phyloP scores from a whole-genome alignment of 2,113 vertebrate species.

The Rhinoderma darwinii region DNA sequence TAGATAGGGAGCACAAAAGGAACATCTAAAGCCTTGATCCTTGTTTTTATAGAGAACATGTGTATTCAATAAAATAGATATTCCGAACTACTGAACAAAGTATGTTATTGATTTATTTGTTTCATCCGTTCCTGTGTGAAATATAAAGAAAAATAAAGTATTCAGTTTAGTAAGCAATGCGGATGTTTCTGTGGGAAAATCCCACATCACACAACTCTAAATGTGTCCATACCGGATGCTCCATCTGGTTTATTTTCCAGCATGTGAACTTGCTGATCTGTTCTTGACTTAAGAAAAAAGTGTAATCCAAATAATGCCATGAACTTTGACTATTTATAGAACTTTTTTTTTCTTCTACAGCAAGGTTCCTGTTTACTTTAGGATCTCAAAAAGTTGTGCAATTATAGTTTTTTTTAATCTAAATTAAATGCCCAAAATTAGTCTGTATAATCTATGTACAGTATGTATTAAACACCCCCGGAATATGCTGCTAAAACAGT shows the following conservation, averaged over 20 bases:
- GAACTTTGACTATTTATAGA: constrained; percentile 14
- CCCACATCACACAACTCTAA: constrained; percentile 43
- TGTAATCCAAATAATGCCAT: constrained; percentile 21
- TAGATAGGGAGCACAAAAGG: background rate
- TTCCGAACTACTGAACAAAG: background rate
- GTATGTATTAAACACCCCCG: background rate
- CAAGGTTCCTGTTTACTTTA: background rate
- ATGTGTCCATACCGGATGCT: constrained; percentile 39
- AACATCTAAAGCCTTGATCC: background rate
- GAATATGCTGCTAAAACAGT: background rate
- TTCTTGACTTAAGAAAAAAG: constrained; percentile 6
- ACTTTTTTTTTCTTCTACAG: background rate
- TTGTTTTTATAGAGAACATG: background rate
- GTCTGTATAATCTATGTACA: background rate
- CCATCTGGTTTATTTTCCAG: constrained; percentile 51
- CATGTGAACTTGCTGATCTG: constrained; percentile 47
- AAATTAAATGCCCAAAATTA: background rate
- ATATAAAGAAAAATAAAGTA: background rate
- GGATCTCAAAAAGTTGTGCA: background rate
- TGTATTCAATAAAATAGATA: background rate
- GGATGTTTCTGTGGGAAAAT: constrained; percentile 55
- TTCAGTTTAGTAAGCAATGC: background rate
- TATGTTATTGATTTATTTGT: background rate
- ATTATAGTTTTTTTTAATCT: background rate
- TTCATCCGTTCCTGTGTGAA: constrained; percentile 1